Percentiles rank a stretch among this genome's conserved stretches.
Evolutionary conservation across 1,140 invertebrate genomes (phyloP).

Genomic region (Pseudoatta argentina): DNA sequence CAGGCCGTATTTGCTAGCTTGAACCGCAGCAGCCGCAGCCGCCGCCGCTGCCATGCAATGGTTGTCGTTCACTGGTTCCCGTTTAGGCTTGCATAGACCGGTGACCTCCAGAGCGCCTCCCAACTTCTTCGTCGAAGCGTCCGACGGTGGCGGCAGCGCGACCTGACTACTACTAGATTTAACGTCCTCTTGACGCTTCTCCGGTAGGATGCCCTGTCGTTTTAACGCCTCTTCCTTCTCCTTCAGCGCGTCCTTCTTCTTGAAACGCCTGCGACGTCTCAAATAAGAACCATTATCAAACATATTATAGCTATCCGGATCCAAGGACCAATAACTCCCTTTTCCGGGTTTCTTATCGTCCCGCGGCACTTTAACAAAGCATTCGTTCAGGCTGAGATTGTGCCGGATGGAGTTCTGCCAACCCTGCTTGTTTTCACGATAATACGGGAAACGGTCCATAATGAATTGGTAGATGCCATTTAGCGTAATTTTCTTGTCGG

Average conservation of each 20-base stretch:
- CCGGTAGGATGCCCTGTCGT: conserved; percentile 89
- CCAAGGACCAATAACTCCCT: conserved; percentile 98
- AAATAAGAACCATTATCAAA: conserved; percentile 99
- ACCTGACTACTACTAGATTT: conserved; percentile 47
- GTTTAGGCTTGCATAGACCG: conserved; percentile 86
- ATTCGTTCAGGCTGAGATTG: conserved; percentile 99
- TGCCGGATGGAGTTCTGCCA: conserved; percentile 99
- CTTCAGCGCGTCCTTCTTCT: conserved; percentile 96
- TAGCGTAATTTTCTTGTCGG: conserved; percentile 97
- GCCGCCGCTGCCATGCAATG: conserved; percentile 80
- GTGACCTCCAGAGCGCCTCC: conserved; percentile 80
- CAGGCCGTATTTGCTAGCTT: conserved; percentile 83
- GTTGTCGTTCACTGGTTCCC: conserved; percentile 88
- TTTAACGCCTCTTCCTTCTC: conserved; percentile 96
- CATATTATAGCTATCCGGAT: conserved; percentile 99
- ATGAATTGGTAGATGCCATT: conserved; percentile 99
- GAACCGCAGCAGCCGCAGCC: conserved; percentile 60
- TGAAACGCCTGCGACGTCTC: conserved; percentile 96
- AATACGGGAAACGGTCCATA: conserved; percentile 99
- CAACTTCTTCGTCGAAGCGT: conserved; percentile 76
- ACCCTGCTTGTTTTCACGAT: conserved; percentile 98
- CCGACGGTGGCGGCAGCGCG: conserved; percentile 60
- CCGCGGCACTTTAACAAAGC: conserved; percentile 97
- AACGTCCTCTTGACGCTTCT: conserved; percentile 86
- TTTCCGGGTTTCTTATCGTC: conserved; percentile 98